These are phyloP conservation scores for Diabrotica undecimpunctata DNA, from an alignment of 1,140 invertebrate genomes.

Conservation along the genomic window DNA sequence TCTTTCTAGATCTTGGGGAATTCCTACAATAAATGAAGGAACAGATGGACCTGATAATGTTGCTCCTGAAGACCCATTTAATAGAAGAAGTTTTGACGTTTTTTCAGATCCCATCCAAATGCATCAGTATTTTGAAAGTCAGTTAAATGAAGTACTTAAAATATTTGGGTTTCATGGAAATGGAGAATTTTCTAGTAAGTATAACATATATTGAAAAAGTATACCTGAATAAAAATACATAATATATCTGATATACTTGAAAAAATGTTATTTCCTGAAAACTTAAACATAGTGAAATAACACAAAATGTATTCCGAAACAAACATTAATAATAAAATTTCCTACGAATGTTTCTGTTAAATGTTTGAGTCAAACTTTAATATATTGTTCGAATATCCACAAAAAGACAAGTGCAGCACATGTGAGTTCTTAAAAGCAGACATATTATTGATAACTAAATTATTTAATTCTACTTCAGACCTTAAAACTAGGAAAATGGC, in stretches of 20 bases:
- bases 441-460: too few species aligned
- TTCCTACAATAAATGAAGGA: background rate
- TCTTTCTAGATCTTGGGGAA: background rate
- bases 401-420: too few species aligned
- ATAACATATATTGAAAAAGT: background rate
- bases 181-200: conserved; percentile 35
- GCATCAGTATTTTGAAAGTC: conserved; percentile 50
- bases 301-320: too few species aligned
- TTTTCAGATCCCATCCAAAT: conserved; percentile 50
- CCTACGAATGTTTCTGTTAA: too few species aligned
- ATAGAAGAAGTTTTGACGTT: conserved; percentile 40
- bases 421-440: too few species aligned
- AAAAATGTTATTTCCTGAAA: background rate
- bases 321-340: too few species aligned
- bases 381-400: too few species aligned
- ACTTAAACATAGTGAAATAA: background rate
- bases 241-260: background rate
- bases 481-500: too few species aligned
- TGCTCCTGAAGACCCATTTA: background rate
- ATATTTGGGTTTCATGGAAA: conserved; percentile 37
- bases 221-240: background rate
- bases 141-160: conserved; percentile 48
- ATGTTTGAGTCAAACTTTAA: too few species aligned
- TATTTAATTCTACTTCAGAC: too few species aligned
- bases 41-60: background rate